These are phyloP conservation scores for Loris lydekkerianus DNA, from an alignment of 2,797 vertebrate species.

Conservation along the genomic window DNA sequence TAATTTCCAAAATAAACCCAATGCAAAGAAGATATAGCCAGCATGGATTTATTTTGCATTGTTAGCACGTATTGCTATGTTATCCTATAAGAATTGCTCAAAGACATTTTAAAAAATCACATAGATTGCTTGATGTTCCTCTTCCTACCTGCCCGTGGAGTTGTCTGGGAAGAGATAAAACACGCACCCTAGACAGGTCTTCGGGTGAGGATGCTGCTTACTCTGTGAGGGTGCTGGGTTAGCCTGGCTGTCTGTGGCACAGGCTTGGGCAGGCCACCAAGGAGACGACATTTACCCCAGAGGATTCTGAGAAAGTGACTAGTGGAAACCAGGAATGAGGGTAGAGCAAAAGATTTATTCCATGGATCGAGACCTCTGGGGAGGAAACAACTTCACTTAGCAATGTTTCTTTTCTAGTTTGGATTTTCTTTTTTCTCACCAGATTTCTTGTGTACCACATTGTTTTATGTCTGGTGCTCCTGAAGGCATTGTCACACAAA, in stretches of 20 bases:
- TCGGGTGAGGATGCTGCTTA: neutral
- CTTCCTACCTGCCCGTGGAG: neutral
- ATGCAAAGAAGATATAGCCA: neutral
- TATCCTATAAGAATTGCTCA: slow-evolving; percentile 42
- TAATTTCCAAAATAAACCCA: slow-evolving; percentile 41
- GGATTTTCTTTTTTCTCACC: neutral
- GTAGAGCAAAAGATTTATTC: neutral
- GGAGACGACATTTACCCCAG: slow-evolving; percentile 3
- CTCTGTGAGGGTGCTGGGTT: neutral
- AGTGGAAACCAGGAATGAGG: neutral
- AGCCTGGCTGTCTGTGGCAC: neutral
- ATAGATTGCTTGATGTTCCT: slow-evolving; percentile 20
- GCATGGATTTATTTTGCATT: neutral
- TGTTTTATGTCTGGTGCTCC: neutral
- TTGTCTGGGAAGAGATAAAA: neutral
- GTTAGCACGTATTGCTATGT: neutral
- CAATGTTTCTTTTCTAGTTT: neutral
- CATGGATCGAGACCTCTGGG: neutral
- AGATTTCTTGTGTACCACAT: neutral
- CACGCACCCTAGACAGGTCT: neutral
- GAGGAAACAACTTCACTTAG: neutral
- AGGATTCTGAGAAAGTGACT: neutral
- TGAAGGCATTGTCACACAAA: neutral
- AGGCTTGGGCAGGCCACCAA: slow-evolving; percentile 71
- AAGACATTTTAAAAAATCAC: slow-evolving; percentile 16